These are phyloP conservation scores for Schlechtendalia chinensis DNA, from an alignment of 1,140 invertebrate genomes.

Conservation along the genomic window DNA sequence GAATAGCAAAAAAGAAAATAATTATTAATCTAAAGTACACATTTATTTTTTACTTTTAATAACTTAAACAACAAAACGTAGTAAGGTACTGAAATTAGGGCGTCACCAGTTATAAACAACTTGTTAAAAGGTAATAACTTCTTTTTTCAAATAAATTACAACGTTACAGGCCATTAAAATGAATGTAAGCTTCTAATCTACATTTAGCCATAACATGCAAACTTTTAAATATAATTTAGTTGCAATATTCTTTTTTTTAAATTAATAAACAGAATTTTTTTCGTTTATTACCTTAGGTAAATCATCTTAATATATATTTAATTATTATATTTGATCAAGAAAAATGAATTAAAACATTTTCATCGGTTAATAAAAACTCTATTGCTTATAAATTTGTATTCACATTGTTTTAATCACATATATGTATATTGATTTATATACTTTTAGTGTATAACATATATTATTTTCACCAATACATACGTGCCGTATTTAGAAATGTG, in stretches of 20 bases:
- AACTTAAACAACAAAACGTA: not conserved
- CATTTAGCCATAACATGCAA: constrained; percentile 35
- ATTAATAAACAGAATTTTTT: not conserved
- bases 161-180: constrained; percentile 5
- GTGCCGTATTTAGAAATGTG: too few relatives aligned
- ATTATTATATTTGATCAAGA: not conserved
- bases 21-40: not conserved
- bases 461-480: too few relatives aligned
- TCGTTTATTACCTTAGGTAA: not conserved
- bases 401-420: not conserved
- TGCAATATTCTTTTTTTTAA: not conserved
- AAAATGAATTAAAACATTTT: too few relatives aligned
- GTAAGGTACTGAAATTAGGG: constrained; percentile 21
- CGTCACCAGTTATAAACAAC: constrained; percentile 30
- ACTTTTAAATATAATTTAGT: constrained; percentile 26
- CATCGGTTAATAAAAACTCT: not conserved
- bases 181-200: constrained; percentile 18
- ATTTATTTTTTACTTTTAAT: not conserved
- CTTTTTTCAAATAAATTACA: constrained; percentile 34
- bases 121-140: constrained; percentile 45
- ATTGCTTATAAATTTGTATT: not conserved
- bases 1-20: not conserved
- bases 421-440: not conserved
- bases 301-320: not conserved
- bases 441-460: not conserved